Evolutionary conservation across 2,113 vertebrate species (phyloP).

Genomic region (Oreotrochilus melanogaster): DNA sequence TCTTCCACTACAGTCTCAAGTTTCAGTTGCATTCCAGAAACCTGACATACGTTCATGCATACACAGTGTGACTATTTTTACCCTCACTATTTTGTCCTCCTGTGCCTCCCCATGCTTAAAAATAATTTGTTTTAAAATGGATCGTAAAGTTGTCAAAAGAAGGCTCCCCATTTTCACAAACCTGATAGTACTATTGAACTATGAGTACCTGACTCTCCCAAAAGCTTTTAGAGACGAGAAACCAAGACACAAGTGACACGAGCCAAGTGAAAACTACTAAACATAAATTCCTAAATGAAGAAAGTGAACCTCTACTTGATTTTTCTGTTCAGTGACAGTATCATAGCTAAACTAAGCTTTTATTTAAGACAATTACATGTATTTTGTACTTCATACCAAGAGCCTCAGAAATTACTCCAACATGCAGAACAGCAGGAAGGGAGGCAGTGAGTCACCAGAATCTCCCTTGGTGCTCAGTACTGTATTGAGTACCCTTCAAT

Average conservation of each 20-base stretch:
- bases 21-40: conserved; percentile 22
- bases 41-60: neutral
- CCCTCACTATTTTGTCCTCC: neutral
- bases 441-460: neutral
- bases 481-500: neutral
- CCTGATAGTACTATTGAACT: neutral
- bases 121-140: neutral
- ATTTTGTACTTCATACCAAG: neutral
- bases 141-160: neutral
- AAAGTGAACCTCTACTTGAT: neutral
- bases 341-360: neutral
- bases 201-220: accelerated
- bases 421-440: neutral
- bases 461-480: neutral
- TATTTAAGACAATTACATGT: neutral
- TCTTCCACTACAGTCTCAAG: neutral
- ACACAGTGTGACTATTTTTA: neutral
- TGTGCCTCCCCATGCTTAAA: neutral
- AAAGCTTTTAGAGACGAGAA: neutral
- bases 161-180: neutral
- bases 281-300: neutral
- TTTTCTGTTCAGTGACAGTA: neutral
- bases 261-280: neutral
- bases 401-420: neutral
- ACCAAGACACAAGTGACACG: neutral